These are phyloP conservation scores for Myotis lucifugus DNA, from an alignment of 2,113 vertebrate genomes.

Conservation along the genomic window DNA sequence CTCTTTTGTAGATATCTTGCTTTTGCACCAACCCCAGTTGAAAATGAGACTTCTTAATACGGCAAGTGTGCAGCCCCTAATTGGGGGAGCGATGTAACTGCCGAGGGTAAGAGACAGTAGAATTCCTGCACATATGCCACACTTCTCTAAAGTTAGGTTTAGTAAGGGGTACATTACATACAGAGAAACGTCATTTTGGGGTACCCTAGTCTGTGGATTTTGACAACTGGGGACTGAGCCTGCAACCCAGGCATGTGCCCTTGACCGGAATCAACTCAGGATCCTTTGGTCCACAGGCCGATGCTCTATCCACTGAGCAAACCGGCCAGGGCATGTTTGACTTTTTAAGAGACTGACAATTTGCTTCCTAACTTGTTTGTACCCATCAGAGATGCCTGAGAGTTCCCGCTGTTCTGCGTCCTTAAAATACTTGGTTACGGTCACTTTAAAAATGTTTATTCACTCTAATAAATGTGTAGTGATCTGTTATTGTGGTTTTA, in stretches of 20 bases:
- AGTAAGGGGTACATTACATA: background rate
- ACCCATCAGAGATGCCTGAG: background rate
- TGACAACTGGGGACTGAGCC: background rate
- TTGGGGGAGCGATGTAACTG: background rate
- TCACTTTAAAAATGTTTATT: background rate
- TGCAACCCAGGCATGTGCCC: too few species aligned
- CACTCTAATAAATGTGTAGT: background rate
- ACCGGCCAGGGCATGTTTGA: background rate
- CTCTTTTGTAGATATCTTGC: background rate
- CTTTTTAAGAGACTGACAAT: background rate
- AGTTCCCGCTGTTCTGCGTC: background rate
- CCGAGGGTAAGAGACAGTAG: background rate
- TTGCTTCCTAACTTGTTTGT: background rate
- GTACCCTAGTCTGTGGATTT: background rate
- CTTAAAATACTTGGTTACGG: background rate
- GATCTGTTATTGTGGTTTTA: background rate
- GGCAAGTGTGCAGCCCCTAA: accelerated
- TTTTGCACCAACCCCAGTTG: background rate
- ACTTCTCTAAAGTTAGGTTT: background rate
- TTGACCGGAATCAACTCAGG: too few species aligned
- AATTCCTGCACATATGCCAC: background rate
- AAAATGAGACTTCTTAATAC: background rate
- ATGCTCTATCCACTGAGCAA: too few species aligned
- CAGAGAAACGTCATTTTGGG: background rate
- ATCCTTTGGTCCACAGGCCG: too few species aligned